Conservation (phyloP, 2,797 vertebrate genomes). For the Anguilla marmorata region DNA sequence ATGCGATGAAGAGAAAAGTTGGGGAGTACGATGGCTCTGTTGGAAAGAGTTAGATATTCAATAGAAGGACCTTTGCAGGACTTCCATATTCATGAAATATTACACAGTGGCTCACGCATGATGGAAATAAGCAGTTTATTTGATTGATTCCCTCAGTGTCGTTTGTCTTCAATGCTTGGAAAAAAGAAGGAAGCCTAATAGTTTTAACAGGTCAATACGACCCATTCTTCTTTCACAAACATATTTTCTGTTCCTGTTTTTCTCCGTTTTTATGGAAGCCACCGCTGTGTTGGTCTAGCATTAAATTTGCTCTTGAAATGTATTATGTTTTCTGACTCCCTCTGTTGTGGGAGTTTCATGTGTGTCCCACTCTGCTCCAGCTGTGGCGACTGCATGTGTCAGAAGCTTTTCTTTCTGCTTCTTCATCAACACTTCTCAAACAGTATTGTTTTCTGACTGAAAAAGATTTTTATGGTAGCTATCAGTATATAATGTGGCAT, state of each 20-base stretch:
- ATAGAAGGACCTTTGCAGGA: neutral
- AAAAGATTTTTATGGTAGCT: neutral
- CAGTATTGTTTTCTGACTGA: neutral
- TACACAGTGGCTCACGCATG: neutral
- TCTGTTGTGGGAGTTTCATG: neutral
- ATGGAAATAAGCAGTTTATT: neutral
- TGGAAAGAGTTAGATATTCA: constrained; percentile 7
- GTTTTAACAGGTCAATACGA: neutral
- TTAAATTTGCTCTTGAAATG: neutral
- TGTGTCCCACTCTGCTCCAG: neutral
- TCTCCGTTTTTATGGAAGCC: neutral
- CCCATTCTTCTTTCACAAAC: constrained; percentile 10
- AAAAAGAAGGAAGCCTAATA: neutral
- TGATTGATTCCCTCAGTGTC: neutral
- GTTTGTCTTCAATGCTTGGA: neutral
- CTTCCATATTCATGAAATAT: constrained; percentile 10
- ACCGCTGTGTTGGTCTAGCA: neutral
- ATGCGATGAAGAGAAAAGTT: neutral
- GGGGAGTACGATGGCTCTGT: neutral
- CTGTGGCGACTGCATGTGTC: constrained; percentile 52
- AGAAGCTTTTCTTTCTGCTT: constrained; percentile 74
- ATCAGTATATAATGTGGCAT: neutral
- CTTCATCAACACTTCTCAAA: constrained; percentile 52
- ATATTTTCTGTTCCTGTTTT: neutral
- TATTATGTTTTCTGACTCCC: neutral